A percentile compares a stretch with the other conserved stretches of the same genome.
These are phyloP conservation scores for Trichechus manatus DNA, from an alignment of 2,113 vertebrate genomes.

Conservation along the genomic window DNA sequence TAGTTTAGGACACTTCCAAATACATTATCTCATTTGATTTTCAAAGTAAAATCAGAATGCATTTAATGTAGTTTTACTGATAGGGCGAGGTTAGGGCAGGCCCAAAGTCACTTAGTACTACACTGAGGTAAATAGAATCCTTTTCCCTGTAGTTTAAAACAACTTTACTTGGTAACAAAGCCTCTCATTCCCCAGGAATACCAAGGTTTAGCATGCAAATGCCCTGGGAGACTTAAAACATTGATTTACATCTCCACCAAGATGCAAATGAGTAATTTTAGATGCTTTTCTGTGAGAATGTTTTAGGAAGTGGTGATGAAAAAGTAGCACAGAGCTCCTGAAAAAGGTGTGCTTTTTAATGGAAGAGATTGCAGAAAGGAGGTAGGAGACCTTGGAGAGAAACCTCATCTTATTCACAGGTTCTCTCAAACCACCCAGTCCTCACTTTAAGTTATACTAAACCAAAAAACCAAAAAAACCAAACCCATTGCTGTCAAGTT, in stretches of 20 bases:
- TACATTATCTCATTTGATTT: conserved; percentile 71
- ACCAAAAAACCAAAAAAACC: no score
- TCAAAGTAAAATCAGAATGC: conserved; percentile 59
- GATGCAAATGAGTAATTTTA: not conserved
- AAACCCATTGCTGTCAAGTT: no score
- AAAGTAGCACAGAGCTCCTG: not conserved
- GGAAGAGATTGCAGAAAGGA: not conserved
- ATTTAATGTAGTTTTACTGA: conserved; percentile 49
- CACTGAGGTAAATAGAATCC: conserved; percentile 32
- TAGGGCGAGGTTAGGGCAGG: conserved; percentile 44
- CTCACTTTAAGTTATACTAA: not conserved
- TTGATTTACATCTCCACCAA: conserved; percentile 26
- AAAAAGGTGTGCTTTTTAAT: not conserved
- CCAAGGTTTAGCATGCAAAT: not conserved
- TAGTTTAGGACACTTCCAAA: conserved; percentile 65
- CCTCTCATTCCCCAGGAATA: not conserved
- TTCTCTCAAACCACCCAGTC: not conserved
- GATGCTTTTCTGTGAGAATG: not conserved
- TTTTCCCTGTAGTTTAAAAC: not conserved
- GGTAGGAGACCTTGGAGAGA: not conserved
- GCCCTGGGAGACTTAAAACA: conserved; percentile 2
- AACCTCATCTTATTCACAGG: not conserved
- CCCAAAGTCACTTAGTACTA: conserved; percentile 30
- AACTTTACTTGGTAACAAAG: not conserved
- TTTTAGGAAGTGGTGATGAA: not conserved